Percentiles rank a stretch among this genome's conserved stretches.
These are phyloP conservation scores for Lophius piscatorius DNA, from an alignment of 2,113 vertebrate genomes.

Conservation along the genomic window DNA sequence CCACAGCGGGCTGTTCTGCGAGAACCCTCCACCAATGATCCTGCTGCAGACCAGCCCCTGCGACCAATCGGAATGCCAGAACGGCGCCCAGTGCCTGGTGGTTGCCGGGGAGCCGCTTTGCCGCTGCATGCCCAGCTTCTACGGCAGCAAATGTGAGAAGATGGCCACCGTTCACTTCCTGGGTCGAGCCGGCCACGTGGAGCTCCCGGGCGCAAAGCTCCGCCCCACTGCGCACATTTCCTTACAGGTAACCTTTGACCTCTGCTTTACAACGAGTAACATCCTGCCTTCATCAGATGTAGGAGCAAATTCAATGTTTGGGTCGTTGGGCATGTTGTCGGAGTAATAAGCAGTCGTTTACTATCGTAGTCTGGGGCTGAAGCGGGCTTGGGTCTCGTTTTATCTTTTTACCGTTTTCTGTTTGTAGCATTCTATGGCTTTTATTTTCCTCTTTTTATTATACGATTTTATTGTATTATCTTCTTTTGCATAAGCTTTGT, in stretches of 20 bases:
- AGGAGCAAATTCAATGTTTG: too few species aligned
- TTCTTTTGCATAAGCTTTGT: too few species aligned
- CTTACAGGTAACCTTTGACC: conserved; percentile 86
- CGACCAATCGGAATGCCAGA: conserved; percentile 94
- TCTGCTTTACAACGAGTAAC: too few species aligned
- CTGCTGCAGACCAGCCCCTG: conserved; percentile 97
- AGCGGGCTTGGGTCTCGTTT: too few species aligned
- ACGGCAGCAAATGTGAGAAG: conserved; percentile 92
- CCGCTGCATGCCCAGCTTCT: conserved; percentile 92
- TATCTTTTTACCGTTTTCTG: too few species aligned
- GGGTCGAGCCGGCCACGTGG: conserved; percentile 91
- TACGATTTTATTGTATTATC: too few species aligned
- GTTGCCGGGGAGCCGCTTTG: conserved; percentile 90
- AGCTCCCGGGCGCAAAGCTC: conserved; percentile 87
- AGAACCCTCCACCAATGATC: conserved; percentile 96
- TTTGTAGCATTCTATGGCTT: too few species aligned
- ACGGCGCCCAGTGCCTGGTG: conserved; percentile 91
- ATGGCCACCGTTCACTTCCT: conserved; percentile 94
- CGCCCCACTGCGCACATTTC: conserved; percentile 93
- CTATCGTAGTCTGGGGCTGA: too few species aligned
- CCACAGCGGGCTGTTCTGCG: conserved; percentile 91
- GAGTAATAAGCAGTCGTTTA: too few species aligned
- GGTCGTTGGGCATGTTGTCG: too few species aligned
- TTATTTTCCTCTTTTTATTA: too few species aligned
- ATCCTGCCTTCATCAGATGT: too few species aligned